Base-by-base conservation (phyloP, 2,113 vertebrate genomes). In the Sylvietta virens region DNA sequence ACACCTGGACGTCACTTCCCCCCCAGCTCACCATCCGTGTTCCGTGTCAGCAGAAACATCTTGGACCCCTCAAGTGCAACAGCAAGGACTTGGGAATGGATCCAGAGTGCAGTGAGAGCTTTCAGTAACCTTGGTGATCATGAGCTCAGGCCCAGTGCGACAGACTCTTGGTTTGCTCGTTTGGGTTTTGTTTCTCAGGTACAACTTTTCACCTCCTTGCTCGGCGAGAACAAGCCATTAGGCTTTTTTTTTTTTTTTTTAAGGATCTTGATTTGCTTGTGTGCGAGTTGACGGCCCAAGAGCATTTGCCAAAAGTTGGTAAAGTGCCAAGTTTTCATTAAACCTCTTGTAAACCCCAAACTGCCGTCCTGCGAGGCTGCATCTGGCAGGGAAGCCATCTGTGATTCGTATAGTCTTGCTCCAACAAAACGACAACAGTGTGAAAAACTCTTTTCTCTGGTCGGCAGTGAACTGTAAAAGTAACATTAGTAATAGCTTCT, bases 381-480 rank as follows among this genome's bases (percentile, higher is more conserved):
- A 98, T 98, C 98, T 98, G 98, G 97, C 88, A 96, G 96, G 95
- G 96, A 97, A 98, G 97, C 97, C 98, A 98, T 98, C 98, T 98
- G 98, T 48, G 65, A 97, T 97, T 97, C 92, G 85, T 98, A 97
- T 97, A 94, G 91, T 94, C 37, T 51, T 96, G 94, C 97, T 98
- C 98, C 98, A 98, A 98, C 97, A 98, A 98, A 98, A 98, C 95
- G 97, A 98, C 97, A 98, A 98, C 97, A 95, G 97, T 97, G 98
- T 98, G 97, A 98, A 98, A 98, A 98, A 96, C 95, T 97, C 97
- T 97, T 97, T 97, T 97, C 96, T 98, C 97, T 97, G 95, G 96
- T 98, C 97, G 84, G 97, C 97, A 97, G 95, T 97, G 97, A 98
- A 97, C 97, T 97, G 97, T 97, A 98, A 98, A 98, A 98, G 98